Conservation (phyloP, 2,113 vertebrate genomes). For the Tragelaphus strepsiceros region DNA sequence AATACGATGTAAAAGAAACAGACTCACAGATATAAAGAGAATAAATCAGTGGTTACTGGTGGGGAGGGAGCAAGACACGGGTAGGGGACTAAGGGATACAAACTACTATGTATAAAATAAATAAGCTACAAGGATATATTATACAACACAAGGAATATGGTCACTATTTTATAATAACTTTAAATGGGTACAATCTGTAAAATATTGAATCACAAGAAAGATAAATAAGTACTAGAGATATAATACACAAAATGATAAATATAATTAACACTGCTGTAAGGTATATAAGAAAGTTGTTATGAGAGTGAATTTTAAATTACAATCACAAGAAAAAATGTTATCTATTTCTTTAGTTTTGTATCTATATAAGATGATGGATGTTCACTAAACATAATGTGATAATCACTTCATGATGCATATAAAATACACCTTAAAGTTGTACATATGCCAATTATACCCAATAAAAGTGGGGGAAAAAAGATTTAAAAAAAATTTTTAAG, state of each 20-base stretch:
- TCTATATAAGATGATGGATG: background rate
- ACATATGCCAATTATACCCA: background rate
- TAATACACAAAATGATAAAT: background rate
- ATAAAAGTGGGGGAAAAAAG: background rate
- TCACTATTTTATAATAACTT: background rate
- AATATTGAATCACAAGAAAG: background rate
- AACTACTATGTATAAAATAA: background rate
- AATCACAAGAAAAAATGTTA: background rate
- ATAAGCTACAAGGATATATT: background rate
- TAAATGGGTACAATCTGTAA: background rate
- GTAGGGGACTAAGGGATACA: background rate
- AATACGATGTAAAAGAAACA: background rate
- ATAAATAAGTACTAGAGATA: background rate
- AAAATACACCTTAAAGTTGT: background rate
- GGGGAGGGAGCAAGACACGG: background rate
- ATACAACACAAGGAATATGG: background rate
- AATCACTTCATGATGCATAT: background rate
- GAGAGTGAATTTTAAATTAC: background rate
- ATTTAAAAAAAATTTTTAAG: accelerated
- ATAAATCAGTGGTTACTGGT: background rate
- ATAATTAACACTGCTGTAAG: background rate
- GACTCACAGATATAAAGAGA: background rate
- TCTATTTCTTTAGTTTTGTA: background rate
- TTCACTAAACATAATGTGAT: background rate
- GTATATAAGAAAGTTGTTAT: background rate